Evolutionary conservation across 2,113 vertebrate species (phyloP), one percentile per base, ranked within the genome.

Genomic region (Neomonachus schauinslandi): DNA sequence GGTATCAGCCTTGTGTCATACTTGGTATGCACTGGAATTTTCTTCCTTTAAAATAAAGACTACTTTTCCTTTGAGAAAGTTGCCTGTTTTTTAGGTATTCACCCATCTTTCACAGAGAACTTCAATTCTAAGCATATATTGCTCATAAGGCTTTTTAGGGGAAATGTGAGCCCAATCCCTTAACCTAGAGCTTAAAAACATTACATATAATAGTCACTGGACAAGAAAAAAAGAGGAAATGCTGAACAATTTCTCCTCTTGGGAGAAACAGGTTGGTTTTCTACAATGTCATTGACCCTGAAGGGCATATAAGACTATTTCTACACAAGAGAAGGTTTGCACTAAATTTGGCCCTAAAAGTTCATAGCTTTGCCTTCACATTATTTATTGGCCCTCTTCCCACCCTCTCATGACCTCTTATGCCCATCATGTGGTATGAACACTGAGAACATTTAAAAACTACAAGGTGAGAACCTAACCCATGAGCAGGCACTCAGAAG

Each of bases 1-100:
- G 95, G 67, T 95, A 94, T 95, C 72, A 86, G 85, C 61, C 67
- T 97, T 97, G 84, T 98, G 95, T 97, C 96, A 98, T 95, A 96
- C 76, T 97, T 94, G 82, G 76, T 98, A 69, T 88, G 85, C 33
- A 31, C 65, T 89, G 67, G 49, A 94, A 94, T 95, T 96, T 96
- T 95, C 72, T 97, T 93, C 63, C 86, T 97, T 92, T 97, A 90
- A 95, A 95, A 93, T 97, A 72, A 97, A 61, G 61, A 79, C 31
- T 88, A 85, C 79, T 93, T 92, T 31, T 53, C 63, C 49, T 72
- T 89, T 72, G 22, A 94, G 46, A 97, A 85, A 87, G 15, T 88
- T 91, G 53, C 26, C 81, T 93, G 33, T 8, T 51, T 93, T 86
- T 96, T 93, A 89, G 26, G 31, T 95, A 90, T 95, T 95, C 14